Evolutionary conservation across 2,113 vertebrate species (phyloP), one percentile per base, ranked within the genome.

Genomic region (Condylura cristata): DNA sequence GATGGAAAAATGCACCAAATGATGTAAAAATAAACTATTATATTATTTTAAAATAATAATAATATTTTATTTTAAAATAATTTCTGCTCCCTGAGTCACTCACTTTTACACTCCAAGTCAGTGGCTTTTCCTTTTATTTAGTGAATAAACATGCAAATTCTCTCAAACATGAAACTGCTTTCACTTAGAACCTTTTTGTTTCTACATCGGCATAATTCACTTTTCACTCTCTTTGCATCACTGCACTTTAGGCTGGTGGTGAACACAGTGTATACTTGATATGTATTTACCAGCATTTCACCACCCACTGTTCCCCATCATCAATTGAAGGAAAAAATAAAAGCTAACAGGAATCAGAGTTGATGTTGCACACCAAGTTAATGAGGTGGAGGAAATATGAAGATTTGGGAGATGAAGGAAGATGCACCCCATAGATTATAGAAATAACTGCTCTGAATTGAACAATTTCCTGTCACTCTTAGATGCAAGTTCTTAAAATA

Each of bases 341-440:
- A 74, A 94, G 89, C 88, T 37, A 41, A 84, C 48, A 90, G 86
- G 46, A 91, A 80, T 28, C 41, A 63, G 39, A 84, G 22, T 34
- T 66, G 76, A 13, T 32, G 20, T 76, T 46, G 39, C 34, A 72
- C 2, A 60, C 32, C 24, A 87, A 61, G 78, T 71, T 81, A 90
- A 90, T 58, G 82, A 92, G 48, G 60, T 87, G 53, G 34, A 85
- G 61, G 82, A 85, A 87, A 75, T n/a, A 56, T 10, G 66, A 91
- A 80, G 93, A 71, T 66, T 88, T 46, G 37, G 22, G 46, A 84
- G 85, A 56, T 61, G 85, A 65, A 51, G 51, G 68, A 94, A 80
- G 37, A 71, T 32, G 28, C 34, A 75, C 44, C 39, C 18, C 53
- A 56, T 26, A 34, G 34, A 60, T 76, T 76, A 20, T 9, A 85